These are phyloP conservation scores for Cercocebus atys DNA, from an alignment of 2,113 vertebrate species.

Conservation along the genomic window DNA sequence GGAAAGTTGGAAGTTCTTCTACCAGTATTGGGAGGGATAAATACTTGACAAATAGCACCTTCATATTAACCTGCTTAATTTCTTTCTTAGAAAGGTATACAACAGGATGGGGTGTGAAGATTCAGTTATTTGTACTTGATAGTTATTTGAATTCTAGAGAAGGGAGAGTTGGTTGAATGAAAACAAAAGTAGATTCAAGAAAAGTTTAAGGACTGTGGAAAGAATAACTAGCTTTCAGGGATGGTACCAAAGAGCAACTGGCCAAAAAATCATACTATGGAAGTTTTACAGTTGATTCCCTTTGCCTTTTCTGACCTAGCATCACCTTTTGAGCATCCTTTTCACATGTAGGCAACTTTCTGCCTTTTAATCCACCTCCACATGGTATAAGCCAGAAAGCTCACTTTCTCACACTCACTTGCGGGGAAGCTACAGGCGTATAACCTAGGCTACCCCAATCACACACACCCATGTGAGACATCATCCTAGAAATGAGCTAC, in stretches of 20 bases:
- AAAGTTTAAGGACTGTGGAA: background rate
- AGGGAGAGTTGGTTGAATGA: background rate
- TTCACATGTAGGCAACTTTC: background rate
- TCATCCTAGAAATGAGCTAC: background rate
- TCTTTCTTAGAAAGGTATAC: background rate
- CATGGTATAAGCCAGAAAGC: background rate
- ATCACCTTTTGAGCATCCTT: background rate
- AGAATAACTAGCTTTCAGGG: background rate
- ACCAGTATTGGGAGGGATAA: background rate
- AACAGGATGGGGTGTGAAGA: background rate
- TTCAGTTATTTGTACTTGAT: background rate
- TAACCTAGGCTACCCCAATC: background rate
- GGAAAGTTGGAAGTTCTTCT: background rate
- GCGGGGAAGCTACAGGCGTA: background rate
- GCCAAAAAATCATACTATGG: background rate
- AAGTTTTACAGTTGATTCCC: background rate
- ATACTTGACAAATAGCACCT: background rate
- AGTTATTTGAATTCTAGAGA: background rate
- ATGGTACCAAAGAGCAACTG: background rate
- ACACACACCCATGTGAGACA: background rate
- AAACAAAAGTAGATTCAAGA: conserved; percentile 15
- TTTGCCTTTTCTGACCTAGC: background rate
- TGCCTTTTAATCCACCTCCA: background rate
- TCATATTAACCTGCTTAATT: background rate
- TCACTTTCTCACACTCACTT: background rate